Percentiles rank a stretch among this genome's conserved stretches.
phyloP scores from a whole-genome alignment of 2,888 invertebrate genomes.

The Cotesia congregata region DNA sequence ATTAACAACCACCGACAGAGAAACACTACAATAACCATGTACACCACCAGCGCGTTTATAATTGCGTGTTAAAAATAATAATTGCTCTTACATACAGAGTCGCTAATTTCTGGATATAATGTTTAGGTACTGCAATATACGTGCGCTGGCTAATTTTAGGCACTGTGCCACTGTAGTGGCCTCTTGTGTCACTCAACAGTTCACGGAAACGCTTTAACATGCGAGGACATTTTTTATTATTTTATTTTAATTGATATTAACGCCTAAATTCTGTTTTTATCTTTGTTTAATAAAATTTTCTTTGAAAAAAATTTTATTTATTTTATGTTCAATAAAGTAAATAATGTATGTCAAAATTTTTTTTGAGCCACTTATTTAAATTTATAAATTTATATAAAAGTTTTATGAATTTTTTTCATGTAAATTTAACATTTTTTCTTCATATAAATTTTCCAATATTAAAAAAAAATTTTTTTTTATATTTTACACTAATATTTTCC shows the following conservation, averaged over 20 bases:
- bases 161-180: constrained; percentile 7
- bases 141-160: constrained; percentile 30
- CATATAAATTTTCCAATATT: no score
- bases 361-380: no score
- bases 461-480: no score
- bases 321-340: no score
- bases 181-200: constrained; percentile 9
- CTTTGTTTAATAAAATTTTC: no score
- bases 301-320: no score
- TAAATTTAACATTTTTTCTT: no score
- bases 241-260: neutral
- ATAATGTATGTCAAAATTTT: no score
- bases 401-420: no score
- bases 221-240: neutral
- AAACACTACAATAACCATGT: constrained; percentile 2
- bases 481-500: no score
- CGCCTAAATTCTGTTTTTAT: neutral
- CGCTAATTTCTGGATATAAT: constrained; percentile 9
- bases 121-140: no score
- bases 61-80: constrained; percentile 66
- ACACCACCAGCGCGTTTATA: constrained; percentile 53
- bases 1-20: neutral
- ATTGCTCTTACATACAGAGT: constrained; percentile 54
- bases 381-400: no score
- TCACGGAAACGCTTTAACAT: constrained; percentile 10